phyloP scores from a whole-genome alignment of 2,113 vertebrate species.

The Chlorodrepanis virens region DNA sequence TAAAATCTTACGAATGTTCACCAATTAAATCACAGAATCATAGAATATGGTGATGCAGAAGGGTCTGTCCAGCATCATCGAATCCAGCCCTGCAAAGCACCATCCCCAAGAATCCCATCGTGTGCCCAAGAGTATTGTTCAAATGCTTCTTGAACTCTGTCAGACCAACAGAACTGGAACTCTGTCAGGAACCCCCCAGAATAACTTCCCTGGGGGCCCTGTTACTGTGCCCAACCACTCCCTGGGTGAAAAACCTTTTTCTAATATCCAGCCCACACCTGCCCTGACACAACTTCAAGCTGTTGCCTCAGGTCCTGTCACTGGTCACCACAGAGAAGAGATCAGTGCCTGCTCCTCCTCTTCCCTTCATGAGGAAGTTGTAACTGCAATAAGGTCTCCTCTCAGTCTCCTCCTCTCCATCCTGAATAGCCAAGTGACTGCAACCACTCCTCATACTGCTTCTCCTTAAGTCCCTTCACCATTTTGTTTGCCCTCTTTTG shows the following conservation, averaged over 20 bases:
- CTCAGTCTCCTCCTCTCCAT: neutral
- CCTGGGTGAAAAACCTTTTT: neutral
- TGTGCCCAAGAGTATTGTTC: neutral
- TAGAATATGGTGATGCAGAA: neutral
- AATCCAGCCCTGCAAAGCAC: neutral
- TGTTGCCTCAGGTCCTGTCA: neutral
- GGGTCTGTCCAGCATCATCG: too few relatives aligned
- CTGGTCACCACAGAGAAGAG: neutral
- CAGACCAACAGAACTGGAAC: neutral
- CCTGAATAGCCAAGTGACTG: neutral
- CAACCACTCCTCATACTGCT: neutral
- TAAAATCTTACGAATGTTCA: neutral
- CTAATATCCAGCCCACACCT: neutral
- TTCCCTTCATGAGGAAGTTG: neutral
- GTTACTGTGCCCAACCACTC: neutral
- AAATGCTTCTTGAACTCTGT: neutral
- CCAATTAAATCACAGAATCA: neutral
- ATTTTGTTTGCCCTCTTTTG: neutral
- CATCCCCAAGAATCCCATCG: neutral
- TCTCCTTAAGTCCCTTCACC: neutral
- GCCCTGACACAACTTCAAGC: neutral
- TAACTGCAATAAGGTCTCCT: too few relatives aligned
- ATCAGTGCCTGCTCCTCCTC: neutral
- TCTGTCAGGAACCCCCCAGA: too few relatives aligned
- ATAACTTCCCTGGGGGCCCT: neutral